Base-by-base conservation (phyloP, 2,888 invertebrate species). In the Galerucella pusilla region DNA sequence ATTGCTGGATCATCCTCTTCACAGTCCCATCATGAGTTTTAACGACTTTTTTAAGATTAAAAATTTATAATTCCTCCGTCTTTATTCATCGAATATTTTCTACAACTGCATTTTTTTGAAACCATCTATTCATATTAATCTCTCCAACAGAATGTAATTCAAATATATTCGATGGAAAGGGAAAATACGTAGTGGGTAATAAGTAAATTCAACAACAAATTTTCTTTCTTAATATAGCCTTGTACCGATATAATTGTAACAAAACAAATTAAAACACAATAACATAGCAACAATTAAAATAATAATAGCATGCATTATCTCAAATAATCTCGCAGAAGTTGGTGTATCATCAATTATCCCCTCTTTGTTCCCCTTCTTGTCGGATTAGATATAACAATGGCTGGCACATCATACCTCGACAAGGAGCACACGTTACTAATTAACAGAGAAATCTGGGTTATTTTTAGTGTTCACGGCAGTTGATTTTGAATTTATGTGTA, bases 371-470 rank as follows among this genome's bases (percentile, higher is more conserved):
- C 68, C 76, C 78, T 76, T 75, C 79, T 57, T 20, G 16, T 63
- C n/a, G 7, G 42, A 42, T 63, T 63, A 63, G 42, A 63, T 63
- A 42, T 42, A 83, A 83, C 82, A 81, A 84, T 83, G 78, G 79
- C 80, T 74, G 80, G 83, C 84, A 84, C 84, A 84, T 83, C 84
- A 84, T 83, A 83, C 84, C 82, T 83, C 81, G 81, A 80, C 81
- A 61, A 64, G 42, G 80, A 78, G 81, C 84, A 83, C 84, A 84
- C 83, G 83, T 84, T 82, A 81, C 83, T 85, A 85, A 85, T 85
- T 85, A 86, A 82, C 83, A 80, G 84, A 85, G 85, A 85, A 84
- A 85, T 84, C 84, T 81, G 81, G 84, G 84, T 85, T 85, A 85
- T 85, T 86, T 82, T 82, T 80, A 82, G 78, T 79, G 81, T 81